Evolutionary conservation across 1,140 invertebrate genomes (phyloP).

Genomic region (Drosophila jambulina): DNA sequence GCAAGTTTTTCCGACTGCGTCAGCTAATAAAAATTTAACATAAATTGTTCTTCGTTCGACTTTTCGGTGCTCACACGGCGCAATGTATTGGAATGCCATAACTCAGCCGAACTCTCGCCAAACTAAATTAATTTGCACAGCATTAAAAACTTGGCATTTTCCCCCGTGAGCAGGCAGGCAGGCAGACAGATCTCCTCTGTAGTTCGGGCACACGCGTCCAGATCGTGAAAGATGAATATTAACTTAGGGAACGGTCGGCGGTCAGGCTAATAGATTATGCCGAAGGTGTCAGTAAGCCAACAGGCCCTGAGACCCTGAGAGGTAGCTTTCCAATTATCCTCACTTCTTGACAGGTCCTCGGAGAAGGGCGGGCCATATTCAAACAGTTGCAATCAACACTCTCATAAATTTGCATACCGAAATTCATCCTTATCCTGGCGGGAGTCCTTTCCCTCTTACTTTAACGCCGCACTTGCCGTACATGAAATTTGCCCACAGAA

Average conservation of each 20-base stretch:
- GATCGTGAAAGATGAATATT: conserved; percentile 64
- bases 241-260: conserved; percentile 7
- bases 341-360: conserved; percentile 25
- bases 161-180: conserved; percentile 21
- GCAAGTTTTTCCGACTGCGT: conserved; percentile 59
- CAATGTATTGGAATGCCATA: conserved; percentile 75
- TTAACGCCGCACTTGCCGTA: conserved; percentile 64
- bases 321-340: conserved; percentile 34
- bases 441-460: conserved; percentile 42
- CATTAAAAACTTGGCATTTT: conserved; percentile 62
- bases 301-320: conserved; percentile 26
- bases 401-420: conserved; percentile 79
- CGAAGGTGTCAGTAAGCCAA: conserved; percentile 27
- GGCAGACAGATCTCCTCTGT: conserved; percentile 41
- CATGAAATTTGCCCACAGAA: conserved; percentile 70
- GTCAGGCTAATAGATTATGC: conserved; percentile 69
- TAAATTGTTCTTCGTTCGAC: conserved; percentile 45
- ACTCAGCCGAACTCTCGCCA: conserved; percentile 44
- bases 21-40: conserved; percentile 65
- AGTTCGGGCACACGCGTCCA: conserved; percentile 24
- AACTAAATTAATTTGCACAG: conserved; percentile 73
- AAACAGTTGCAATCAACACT: conserved; percentile 81
- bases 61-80: conserved; percentile 59
- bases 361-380: conserved; percentile 19
- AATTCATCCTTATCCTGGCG: conserved; percentile 62